Conservation (phyloP, 2,797 vertebrate species). For the Cynodonichthys magdalenae region DNA sequence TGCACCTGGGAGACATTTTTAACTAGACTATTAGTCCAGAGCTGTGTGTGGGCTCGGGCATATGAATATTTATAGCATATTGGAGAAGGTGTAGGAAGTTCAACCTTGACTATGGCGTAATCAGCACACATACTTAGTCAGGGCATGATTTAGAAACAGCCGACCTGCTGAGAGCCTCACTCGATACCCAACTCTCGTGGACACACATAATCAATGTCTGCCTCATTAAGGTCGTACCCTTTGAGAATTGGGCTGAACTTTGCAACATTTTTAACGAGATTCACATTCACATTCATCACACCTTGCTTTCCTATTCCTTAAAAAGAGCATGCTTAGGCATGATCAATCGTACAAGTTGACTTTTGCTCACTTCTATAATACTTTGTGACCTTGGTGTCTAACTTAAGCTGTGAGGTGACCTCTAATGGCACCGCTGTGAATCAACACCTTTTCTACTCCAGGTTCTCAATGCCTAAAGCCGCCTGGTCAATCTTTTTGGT, state of each 20-base stretch:
- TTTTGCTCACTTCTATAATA: conserved; percentile 22
- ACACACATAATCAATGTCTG: conserved; percentile 81
- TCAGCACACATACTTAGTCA: conserved; percentile 71
- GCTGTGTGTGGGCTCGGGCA: conserved; percentile 69
- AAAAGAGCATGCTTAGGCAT: conserved; percentile 33
- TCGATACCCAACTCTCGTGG: conserved; percentile 70
- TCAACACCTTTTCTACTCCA: not conserved
- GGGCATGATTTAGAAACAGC: conserved; percentile 75
- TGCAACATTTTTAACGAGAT: conserved; percentile 74
- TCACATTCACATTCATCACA: conserved; percentile 46
- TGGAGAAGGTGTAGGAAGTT: conserved; percentile 79
- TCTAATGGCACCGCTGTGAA: conserved; percentile 26
- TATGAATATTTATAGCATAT: conserved; percentile 84
- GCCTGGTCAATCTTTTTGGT: no score
- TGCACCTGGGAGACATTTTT: conserved; percentile 66
- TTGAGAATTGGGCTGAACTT: conserved; percentile 72
- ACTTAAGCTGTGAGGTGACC: conserved; percentile 24
- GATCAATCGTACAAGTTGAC: conserved; percentile 41
- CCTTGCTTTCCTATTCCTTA: conserved; percentile 19
- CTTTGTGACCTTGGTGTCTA: conserved; percentile 12
- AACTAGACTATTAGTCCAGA: conserved; percentile 71
- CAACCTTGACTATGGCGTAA: conserved; percentile 80
- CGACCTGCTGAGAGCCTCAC: conserved; percentile 69
- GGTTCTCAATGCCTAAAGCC: no score
- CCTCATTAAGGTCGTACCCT: conserved; percentile 77